Evolutionary conservation across 2,888 invertebrate genomes (phyloP), one percentile per base, ranked within the genome.

Genomic region (Chesias legatella): DNA sequence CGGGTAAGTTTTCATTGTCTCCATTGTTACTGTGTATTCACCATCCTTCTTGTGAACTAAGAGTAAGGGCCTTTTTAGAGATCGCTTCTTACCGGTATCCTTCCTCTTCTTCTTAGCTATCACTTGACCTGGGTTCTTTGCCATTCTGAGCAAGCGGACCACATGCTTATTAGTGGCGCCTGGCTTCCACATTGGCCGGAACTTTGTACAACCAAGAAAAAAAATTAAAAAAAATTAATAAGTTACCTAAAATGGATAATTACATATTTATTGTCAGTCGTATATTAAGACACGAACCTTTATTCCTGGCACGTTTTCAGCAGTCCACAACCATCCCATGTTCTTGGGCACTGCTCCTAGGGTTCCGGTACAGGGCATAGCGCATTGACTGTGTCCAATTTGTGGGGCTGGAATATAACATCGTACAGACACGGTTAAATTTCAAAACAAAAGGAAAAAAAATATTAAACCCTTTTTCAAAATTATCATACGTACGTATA

Each of bases 271-370:
- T 5, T 17, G 13, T 17, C 13, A 17, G 13, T 5, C 13, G 5
- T n/a, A n/a, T n/a, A n/a, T n/a, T n/a, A n/a, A n/a, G n/a, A n/a
- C 34, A 38, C 39, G 37, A 75, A 85, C 88, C 79, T 79, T 82
- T 47, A 84, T 40, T 28, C 86, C 88, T 31, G 84, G 79, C 21
- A 79, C 48, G 53, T 82, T 61, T 45, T 82, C 79, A 37, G 84
- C 74, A 46, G 67, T 84, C 88, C 88, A 89, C 11, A 86, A 58
- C 88, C 88, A 89, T n/a, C 88, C 88, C 86, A 88, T 88, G 21
- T 51, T 45, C 48, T 76, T 83, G n/a, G 88, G 88, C 13, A 89
- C 86, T 40, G 56, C 48, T 23, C 61, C 63, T 27, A 78, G 42
- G 23, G 67, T 69, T 13, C 81, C 83, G 7, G 63, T 65, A 57